A percentile compares a stretch with the other conserved stretches of the same genome.
phyloP scores from a whole-genome alignment of 1,140 invertebrate genomes.

The Drosophila pseudoananassae region DNA sequence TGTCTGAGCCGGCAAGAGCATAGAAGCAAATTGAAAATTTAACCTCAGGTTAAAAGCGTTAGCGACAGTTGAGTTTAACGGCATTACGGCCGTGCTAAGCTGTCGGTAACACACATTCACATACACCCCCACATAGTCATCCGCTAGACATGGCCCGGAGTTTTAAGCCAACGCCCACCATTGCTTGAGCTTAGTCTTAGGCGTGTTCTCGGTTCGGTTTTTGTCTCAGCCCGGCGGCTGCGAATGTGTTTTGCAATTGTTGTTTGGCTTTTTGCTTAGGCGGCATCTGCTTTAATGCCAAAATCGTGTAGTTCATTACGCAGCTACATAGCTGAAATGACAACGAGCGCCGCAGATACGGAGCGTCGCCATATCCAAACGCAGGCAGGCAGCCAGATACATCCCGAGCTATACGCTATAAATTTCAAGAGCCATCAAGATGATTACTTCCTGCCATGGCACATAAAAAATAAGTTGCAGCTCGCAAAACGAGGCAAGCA shows the following conservation, averaged over 20 bases:
- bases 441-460: slow-evolving; percentile 81
- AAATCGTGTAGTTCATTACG: slow-evolving; percentile 81
- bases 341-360: slow-evolving; percentile 16
- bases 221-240: slow-evolving; percentile 45
- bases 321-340: slow-evolving; percentile 25
- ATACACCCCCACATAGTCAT: slow-evolving; percentile 7
- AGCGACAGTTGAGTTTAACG: slow-evolving; percentile 81
- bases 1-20: slow-evolving; percentile 55
- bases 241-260: slow-evolving; percentile 68
- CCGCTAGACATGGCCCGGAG: slow-evolving; percentile 35
- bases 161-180: slow-evolving; percentile 54
- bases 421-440: slow-evolving; percentile 81
- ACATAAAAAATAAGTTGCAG: slow-evolving; percentile 81
- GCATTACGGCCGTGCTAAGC: slow-evolving; percentile 79
- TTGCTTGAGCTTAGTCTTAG: slow-evolving; percentile 23
- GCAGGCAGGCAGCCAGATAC: slow-evolving; percentile 8
- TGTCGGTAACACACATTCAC: slow-evolving; percentile 64
- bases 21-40: slow-evolving; percentile 81
- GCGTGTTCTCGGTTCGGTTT: slow-evolving; percentile 20
- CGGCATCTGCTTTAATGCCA: slow-evolving; percentile 71
- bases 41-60: slow-evolving; percentile 81
- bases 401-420: slow-evolving; percentile 63
- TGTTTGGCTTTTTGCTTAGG: slow-evolving; percentile 52
- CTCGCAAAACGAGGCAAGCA: slow-evolving; percentile 33
- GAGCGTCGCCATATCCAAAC: neutral